Evolutionary conservation across 1,140 invertebrate genomes (phyloP), one percentile per base, ranked within the genome.

Genomic region (Calephelis nemesis): DNA sequence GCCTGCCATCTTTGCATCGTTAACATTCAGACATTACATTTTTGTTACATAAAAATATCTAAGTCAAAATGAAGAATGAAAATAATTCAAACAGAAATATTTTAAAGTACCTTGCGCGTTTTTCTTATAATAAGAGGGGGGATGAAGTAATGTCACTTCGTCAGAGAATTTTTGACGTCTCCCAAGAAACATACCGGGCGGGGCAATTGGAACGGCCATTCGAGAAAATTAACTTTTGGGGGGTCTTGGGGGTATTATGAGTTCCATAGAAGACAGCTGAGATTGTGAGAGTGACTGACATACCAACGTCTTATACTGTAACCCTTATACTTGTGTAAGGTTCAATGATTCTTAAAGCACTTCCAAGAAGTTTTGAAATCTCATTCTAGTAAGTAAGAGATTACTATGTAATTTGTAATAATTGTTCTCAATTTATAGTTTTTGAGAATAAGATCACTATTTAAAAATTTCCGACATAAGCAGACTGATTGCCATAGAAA

Each of bases 201-300:
- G 63, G 63, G 67, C 70, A 50, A 68, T 72, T 52, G 66, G 47
- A 58, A 72, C 63, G 62, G 58, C 74, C 42, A 72, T 86, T 81
- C 69, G 74, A 70, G 75, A 76, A 82, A 87, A 87, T 84, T 87
- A 83, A 84, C 79, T 83, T 84, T 78, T 66, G 68, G 52, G 67
- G 63, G 70, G 64, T 68, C 15, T 54, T 45, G 67, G 63, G 54
- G 62, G 62, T 67, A 69, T 71, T 73, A 77, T 74, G 73, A 71
- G 70, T 73, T 73, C 67, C 69, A 66, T 47, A 13, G 49, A 64
- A 68, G 58, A 63, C 66, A 62, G 63, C 54, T 30, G 54, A 12
- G 54, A 58, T 58, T 58, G 15, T 11, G 49, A 50, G 50, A 54
- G 50, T 19, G 19, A 42, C 8, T 42, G 42, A 30, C 54, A 58